Evolutionary conservation across 2,113 vertebrate species (phyloP), one percentile per base, ranked within the genome.

Genomic region (Cololabis saira): DNA sequence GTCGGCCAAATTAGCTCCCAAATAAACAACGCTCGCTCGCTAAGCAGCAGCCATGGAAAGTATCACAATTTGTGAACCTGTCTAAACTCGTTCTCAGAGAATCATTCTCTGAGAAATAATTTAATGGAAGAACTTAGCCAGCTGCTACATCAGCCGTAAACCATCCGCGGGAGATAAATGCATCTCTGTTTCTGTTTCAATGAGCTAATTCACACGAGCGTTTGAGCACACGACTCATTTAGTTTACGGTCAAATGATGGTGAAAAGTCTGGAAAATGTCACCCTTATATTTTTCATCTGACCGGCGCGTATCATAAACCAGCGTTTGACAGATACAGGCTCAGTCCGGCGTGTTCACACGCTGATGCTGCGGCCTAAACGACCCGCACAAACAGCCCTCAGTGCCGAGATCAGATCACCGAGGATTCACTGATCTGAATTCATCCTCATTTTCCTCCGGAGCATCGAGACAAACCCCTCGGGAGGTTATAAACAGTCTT

Each of bases 1-100:
- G 92, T 92, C 80, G 89, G 93, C 91, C 95, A 93, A 94, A 94
- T 95, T 91, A 94, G 90, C 93, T 82, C 87, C 87, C 87, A 89
- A 74, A 84, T 87, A 83, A 84, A 90, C 79, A 90, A 27, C 63
- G 61, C 21, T 71, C 63, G 61, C 21, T 71, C 68, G 5, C 80
- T 62, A 41, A 82, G 82, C 67, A 78, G 90, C 88, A 74, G 91
- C 90, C 88, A 78, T 93, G 92, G 91, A 91, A 93, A 94, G 92
- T 89, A 76, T 87, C 87, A 80, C 68, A 85, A 83, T 88, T 83
- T 83, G 70, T 65, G 71, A 89, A 91, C 74, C 90, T 85, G 83
- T 87, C 86, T 78, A 84, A 88, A 61, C 79, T 83, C 80, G 44
- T 9, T 74, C 80, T 85, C 74, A 73, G 84, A 87, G 84, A 72